Evolutionary conservation across 1,140 invertebrate species (phyloP).

Genomic region (Oncopodura yosiiana): DNA sequence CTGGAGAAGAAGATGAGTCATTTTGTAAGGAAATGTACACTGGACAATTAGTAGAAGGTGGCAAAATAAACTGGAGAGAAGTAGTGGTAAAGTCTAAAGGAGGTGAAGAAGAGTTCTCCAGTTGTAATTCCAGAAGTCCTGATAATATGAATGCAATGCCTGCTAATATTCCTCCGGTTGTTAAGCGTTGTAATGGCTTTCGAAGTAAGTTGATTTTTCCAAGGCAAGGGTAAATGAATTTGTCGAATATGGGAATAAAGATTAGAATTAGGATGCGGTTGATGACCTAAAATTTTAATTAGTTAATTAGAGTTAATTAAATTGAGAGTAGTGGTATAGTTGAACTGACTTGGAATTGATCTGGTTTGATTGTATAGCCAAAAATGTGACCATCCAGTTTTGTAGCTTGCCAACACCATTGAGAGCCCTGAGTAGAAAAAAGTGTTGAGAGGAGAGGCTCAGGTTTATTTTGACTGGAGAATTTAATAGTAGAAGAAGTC

Average conservation of each 20-base stretch:
- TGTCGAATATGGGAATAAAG: conserved; percentile 81
- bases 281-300: conserved; percentile 44
- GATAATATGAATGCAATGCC: conserved; percentile 77
- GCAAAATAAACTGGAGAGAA: too few species aligned
- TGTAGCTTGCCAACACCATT: conserved; percentile 90
- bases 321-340: too few species aligned
- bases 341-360: conserved; percentile 86
- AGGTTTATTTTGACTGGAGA: too few species aligned
- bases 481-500: too few species aligned
- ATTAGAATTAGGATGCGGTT: conserved; percentile 76
- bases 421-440: conserved; percentile 78
- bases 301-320: too few species aligned
- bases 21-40: too few species aligned
- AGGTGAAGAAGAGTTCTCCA: too few species aligned
- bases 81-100: too few species aligned
- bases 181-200: conserved; percentile 64
- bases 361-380: conserved; percentile 59
- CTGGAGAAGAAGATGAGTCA: too few species aligned
- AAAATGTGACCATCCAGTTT: conserved; percentile 72
- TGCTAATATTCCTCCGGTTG: conserved; percentile 68
- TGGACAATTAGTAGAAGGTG: too few species aligned
- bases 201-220: conserved; percentile 43
- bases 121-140: conserved; percentile 65
- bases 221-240: conserved; percentile 43
- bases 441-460: too few species aligned